Conservation (phyloP, 2,113 vertebrate genomes). For the Sylvietta virens region DNA sequence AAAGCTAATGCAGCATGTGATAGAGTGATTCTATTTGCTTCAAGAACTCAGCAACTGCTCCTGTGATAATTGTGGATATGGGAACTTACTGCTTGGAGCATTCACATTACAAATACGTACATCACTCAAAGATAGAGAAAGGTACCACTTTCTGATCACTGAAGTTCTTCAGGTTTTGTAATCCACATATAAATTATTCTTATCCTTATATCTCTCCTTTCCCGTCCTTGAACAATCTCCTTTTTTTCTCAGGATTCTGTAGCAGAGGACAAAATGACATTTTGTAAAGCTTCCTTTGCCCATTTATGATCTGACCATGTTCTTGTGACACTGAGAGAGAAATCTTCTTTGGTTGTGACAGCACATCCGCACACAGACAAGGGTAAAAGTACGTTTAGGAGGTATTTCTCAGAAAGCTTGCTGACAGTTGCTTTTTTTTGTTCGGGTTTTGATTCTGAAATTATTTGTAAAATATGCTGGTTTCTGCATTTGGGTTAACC, state of each 20-base stretch:
- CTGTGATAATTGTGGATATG: conserved; percentile 52
- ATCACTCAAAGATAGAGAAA: conserved; percentile 38
- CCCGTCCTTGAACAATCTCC: background rate
- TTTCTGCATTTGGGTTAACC: background rate
- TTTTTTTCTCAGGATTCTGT: background rate
- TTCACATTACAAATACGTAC: conserved; percentile 19
- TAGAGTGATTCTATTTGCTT: conserved; percentile 63
- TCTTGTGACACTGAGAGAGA: background rate
- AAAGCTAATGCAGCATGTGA: conserved; percentile 63
- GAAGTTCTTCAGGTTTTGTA: conserved; percentile 48
- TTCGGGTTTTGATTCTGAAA: background rate
- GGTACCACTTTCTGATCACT: conserved; percentile 21
- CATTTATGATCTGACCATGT: background rate
- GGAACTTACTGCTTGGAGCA: conserved; percentile 49
- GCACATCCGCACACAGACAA: background rate
- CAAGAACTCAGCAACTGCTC: conserved; percentile 56
- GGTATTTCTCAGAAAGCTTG: background rate
- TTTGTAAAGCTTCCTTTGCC: background rate
- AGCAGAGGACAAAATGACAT: background rate
- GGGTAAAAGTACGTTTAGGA: background rate
- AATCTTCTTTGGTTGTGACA: background rate
- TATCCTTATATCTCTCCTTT: background rate
- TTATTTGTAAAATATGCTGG: background rate
- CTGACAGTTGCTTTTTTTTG: background rate
- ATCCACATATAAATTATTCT: conserved; percentile 18